phyloP scores from a whole-genome alignment of 2,113 vertebrate genomes.

The Esox niger region DNA sequence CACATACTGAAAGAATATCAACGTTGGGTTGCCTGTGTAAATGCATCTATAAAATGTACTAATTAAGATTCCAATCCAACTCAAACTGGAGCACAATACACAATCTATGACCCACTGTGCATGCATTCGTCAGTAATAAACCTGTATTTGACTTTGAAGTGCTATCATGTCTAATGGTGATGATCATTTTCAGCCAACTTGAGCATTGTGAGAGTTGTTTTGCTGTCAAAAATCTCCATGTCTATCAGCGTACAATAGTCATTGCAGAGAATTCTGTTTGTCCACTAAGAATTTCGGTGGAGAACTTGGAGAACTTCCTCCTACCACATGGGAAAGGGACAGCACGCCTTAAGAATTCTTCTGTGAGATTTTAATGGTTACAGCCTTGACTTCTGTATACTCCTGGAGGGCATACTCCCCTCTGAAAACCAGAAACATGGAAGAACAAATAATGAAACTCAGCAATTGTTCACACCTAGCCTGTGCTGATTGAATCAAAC shows the following conservation, averaged over 20 bases:
- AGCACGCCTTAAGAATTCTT: conserved; percentile 78
- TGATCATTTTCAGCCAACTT: not conserved
- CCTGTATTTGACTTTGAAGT: not conserved
- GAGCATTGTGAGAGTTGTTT: not conserved
- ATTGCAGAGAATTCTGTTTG: not conserved
- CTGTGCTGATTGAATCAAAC: too few species aligned
- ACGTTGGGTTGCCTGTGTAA: too few species aligned
- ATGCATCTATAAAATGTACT: too few species aligned
- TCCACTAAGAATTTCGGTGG: not conserved
- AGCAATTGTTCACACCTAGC: too few species aligned
- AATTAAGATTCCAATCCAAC: not conserved
- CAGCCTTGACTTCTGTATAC: conserved; percentile 87
- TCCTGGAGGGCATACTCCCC: conserved; percentile 85
- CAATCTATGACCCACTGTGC: not conserved
- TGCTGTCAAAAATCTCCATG: too few species aligned
- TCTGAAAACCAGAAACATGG: conserved; percentile 57
- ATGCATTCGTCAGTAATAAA: not conserved
- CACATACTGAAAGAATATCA: too few species aligned
- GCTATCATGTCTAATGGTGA: not conserved
- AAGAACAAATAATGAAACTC: not conserved
- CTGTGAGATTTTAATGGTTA: conserved; percentile 84
- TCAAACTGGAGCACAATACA: not conserved
- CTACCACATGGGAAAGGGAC: not conserved
- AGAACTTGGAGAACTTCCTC: too few species aligned
- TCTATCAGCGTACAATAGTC: not conserved